Evolutionary conservation across 2,888 invertebrate genomes (phyloP), one percentile per base, ranked within the genome.

Genomic region (Dorcus parallelipipedus): DNA sequence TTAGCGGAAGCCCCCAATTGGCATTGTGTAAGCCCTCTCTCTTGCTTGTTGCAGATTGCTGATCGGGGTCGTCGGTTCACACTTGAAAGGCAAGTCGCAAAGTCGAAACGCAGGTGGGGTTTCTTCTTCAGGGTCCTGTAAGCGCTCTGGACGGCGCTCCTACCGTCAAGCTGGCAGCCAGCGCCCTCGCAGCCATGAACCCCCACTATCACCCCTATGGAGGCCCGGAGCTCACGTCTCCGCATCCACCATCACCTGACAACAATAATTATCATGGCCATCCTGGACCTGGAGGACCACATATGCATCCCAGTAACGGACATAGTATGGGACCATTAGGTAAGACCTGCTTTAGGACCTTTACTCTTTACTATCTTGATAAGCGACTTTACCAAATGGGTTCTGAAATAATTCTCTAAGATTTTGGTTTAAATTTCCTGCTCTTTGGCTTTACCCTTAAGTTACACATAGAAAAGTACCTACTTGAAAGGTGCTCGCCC

Each of bases 101-200:
- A 45, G 45, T 40, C 51, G 47, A 38, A 47, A 47, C 56, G 43
- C 26, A 40, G 40, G 23, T 52, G 52, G 52, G 51, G 42, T 56
- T 54, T 52, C 51, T 59, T 59, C 55, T 59, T 52, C 49, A 42
- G 41, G 55, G 52, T 58, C 43, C 20, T 48, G 64, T 61, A 53
- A 65, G 66, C 67, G 67, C 66, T 67, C 52, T 50, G 64, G 61
- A 50, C 57, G 61, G 66, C 66, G 67, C 67, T 64, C 60, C 57
- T 53, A 83, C 84, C 86, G 84, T 83, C 91, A 91, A 90, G 85
- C 91, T 91, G 90, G 90, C 90, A 83, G 89, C 89, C 86, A 88
- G 89, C 82, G 80, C 86, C 78, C 84, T 88, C 80, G 84, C 88
- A 81, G 89, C 90, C 82, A 92, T 93, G 92, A 93, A 92, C 88